These are phyloP conservation scores for Heliconius hortense DNA, from an alignment of 2,888 invertebrate genomes.

Conservation along the genomic window DNA sequence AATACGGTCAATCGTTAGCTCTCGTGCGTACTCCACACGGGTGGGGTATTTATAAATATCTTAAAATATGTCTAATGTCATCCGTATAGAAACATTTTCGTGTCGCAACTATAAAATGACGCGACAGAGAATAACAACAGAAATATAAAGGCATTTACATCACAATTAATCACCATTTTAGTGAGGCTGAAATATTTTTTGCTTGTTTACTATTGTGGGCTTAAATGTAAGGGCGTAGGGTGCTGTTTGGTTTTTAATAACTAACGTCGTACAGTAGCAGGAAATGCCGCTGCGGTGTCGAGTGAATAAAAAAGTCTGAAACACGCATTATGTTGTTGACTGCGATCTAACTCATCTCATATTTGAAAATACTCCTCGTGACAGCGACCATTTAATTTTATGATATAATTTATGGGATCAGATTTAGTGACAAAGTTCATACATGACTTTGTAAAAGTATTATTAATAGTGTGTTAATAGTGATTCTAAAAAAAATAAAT, in stretches of 20 bases:
- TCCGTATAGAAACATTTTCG: conserved; percentile 57
- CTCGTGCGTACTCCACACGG: conserved; percentile 27
- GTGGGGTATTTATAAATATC: conserved; percentile 40
- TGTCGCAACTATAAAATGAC: conserved; percentile 66
- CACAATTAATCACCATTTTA: conserved; percentile 78
- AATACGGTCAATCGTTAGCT: conserved; percentile 43
- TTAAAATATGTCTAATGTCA: conserved; percentile 51
- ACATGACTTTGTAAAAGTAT: conserved; percentile 34
- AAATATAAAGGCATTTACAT: conserved; percentile 76
- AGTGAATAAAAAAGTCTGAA: conserved; percentile 76
- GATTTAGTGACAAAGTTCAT: conserved; percentile 42
- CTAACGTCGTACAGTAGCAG: conserved; percentile 63
- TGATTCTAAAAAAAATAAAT: neutral
- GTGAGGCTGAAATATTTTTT: conserved; percentile 46
- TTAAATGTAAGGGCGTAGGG: conserved; percentile 48
- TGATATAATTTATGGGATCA: conserved; percentile 56
- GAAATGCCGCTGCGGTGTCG: conserved; percentile 75
- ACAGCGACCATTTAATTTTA: conserved; percentile 71
- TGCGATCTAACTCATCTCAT: conserved; percentile 79
- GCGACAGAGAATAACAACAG: conserved; percentile 68
- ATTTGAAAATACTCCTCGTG: conserved; percentile 72
- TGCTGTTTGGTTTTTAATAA: conserved; percentile 45
- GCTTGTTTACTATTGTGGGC: conserved; percentile 46
- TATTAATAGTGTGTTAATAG: conserved; percentile 32
- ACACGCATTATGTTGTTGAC: conserved; percentile 76